phyloP scores from a whole-genome alignment of 2,888 invertebrate genomes.

The Lottia scabra region DNA sequence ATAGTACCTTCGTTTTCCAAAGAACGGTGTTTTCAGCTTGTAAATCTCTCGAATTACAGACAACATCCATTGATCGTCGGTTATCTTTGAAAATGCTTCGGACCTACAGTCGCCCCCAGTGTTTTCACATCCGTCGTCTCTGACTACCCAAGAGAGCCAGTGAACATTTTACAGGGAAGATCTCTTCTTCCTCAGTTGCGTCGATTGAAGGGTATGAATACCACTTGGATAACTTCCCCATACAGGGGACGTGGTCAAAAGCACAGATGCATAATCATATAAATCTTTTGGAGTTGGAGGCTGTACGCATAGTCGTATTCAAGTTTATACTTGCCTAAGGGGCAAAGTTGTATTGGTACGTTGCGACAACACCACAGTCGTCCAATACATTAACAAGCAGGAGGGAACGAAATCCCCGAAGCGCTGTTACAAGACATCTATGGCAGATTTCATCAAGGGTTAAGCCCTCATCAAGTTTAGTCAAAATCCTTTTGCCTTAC shows the following conservation, averaged over 20 bases:
- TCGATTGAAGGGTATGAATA: conserved; percentile 1
- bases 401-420: not conserved
- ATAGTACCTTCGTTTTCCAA: conserved; percentile 28
- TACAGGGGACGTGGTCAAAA: conserved; percentile 13
- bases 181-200: not conserved
- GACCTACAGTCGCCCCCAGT: conserved; percentile 27
- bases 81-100: too few relatives aligned
- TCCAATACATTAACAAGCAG: conserved; percentile 5
- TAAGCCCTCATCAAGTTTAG: too few relatives aligned
- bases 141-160: conserved; percentile 21
- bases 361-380: conserved; percentile 14
- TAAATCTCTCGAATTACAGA: conserved; percentile 12
- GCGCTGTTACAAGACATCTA: not conserved
- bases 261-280: not conserved
- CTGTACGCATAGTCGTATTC: not conserved
- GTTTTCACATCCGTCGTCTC: conserved; percentile 28
- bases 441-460: conserved; percentile 20
- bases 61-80: too few relatives aligned
- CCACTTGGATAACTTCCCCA: not conserved
- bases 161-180: not conserved
- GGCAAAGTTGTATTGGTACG: conserved; percentile 5
- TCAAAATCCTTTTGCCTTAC: too few relatives aligned
- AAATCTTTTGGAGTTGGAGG: conserved; percentile 11
- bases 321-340: not conserved
- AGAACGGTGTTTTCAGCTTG: conserved; percentile 20